Evolutionary conservation across 2,113 vertebrate genomes (phyloP).

Genomic region (Riparia riparia): DNA sequence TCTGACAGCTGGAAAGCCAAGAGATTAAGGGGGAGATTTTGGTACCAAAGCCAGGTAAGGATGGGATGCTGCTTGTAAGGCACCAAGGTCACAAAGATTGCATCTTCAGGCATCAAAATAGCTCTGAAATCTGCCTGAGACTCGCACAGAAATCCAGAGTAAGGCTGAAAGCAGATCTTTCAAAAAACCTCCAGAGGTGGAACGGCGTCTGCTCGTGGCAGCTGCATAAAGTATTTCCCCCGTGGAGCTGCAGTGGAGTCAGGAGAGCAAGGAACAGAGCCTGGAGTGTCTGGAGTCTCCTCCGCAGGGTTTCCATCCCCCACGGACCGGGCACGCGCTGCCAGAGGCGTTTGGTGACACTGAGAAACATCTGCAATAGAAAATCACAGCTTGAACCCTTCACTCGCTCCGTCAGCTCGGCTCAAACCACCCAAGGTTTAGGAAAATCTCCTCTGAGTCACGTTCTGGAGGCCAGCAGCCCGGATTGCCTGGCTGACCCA

Average conservation of each 20-base stretch:
- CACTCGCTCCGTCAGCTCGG: not conserved
- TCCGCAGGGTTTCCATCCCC: not conserved
- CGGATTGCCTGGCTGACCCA: not conserved
- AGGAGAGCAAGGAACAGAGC: not conserved
- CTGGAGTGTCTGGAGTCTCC: not conserved
- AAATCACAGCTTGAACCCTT: not conserved
- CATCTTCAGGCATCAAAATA: not conserved
- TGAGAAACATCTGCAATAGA: not conserved
- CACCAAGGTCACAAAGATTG: not conserved
- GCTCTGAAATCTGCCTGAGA: not conserved
- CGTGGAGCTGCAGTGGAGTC: not conserved
- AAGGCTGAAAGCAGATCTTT: not conserved
- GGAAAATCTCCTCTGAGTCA: not conserved
- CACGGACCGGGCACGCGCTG: not conserved
- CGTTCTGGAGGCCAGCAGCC: not conserved
- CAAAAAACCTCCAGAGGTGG: not conserved
- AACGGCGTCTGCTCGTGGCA: not conserved
- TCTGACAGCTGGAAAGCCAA: not conserved
- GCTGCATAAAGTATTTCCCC: not conserved
- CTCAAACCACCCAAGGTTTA: not conserved
- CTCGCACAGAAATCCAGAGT: not conserved
- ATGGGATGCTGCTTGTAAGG: not conserved
- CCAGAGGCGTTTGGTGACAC: not conserved
- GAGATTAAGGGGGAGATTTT: not conserved
- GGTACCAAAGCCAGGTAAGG: not conserved